Conservation (phyloP, 2,797 vertebrate species). For the Cyclopterus lumpus region DNA sequence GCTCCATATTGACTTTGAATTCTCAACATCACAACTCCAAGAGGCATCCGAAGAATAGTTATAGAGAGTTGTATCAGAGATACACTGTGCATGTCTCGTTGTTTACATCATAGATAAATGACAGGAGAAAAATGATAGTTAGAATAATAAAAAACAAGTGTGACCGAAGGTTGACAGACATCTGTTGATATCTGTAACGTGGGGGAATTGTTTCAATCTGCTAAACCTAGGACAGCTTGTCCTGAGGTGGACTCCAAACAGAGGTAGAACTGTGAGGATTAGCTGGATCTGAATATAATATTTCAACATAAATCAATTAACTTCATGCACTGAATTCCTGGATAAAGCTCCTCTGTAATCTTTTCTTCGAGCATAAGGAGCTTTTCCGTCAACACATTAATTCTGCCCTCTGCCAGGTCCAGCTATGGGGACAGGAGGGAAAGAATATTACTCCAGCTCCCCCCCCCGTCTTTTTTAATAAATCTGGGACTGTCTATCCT, state of each 20-base stretch:
- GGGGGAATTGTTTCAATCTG: conserved; percentile 13
- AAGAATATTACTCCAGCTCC: conserved; percentile 56
- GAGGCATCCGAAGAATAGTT: neutral
- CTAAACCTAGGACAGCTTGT: conserved; percentile 51
- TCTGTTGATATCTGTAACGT: neutral
- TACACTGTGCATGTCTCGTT: neutral
- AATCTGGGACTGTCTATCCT: conserved; percentile 45
- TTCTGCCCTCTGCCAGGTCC: conserved; percentile 76
- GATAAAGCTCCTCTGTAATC: conserved; percentile 82
- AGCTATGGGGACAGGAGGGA: conserved; percentile 54
- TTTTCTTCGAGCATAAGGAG: conserved; percentile 81
- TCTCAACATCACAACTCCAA: neutral
- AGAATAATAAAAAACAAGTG: conserved; percentile 12
- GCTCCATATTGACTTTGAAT: conserved; percentile 40
- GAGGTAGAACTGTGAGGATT: conserved; percentile 71
- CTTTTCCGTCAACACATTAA: conserved; percentile 83
- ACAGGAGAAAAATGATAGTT: neutral
- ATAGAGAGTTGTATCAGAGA: neutral
- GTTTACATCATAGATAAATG: neutral
- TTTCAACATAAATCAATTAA: conserved; percentile 85
- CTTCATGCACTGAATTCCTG: conserved; percentile 73
- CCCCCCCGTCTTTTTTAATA: conserved; percentile 27
- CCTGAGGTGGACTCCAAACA: conserved; percentile 57
- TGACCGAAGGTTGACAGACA: conserved; percentile 6
- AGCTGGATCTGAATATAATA: conserved; percentile 71